Evolutionary conservation across 2,888 invertebrate species (phyloP).

Genomic region (Scaptomyza cyrtandrae): DNA sequence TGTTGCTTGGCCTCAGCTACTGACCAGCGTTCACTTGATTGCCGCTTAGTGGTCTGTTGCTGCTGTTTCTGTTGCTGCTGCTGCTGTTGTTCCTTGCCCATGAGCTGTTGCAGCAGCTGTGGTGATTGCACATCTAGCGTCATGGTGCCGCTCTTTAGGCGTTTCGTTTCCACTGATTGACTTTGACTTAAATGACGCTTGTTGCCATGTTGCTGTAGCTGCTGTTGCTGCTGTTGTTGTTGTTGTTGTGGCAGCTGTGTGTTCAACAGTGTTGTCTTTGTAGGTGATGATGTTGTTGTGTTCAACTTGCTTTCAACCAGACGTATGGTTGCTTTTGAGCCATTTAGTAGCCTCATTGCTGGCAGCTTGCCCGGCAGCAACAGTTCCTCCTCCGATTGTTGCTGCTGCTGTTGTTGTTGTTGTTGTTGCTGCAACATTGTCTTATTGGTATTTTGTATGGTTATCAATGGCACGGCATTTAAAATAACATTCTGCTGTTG

Average conservation of each 20-base stretch:
- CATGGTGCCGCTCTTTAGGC: constrained; percentile 77
- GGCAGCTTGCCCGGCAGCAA: constrained; percentile 59
- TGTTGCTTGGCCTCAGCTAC: constrained; percentile 78
- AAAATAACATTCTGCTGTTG: constrained; percentile 78
- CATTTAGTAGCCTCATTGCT: constrained; percentile 68
- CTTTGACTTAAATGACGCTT: constrained; percentile 76
- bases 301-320: constrained; percentile 69
- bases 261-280: constrained; percentile 61
- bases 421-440: constrained; percentile 75
- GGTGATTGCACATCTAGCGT: constrained; percentile 81
- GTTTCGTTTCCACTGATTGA: constrained; percentile 77
- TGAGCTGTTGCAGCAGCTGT: constrained; percentile 87
- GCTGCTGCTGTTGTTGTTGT: constrained; percentile 29
- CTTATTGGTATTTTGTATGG: constrained; percentile 81
- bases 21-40: constrained; percentile 58
- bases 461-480: constrained; percentile 82
- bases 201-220: constrained; percentile 66
- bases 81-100: constrained; percentile 86
- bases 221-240: not conserved
- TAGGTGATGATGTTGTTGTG: constrained; percentile 2
- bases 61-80: constrained; percentile 77
- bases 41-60: constrained; percentile 84
- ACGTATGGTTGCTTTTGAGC: constrained; percentile 78
- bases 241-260: constrained; percentile 47
- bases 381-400: constrained; percentile 55